Conservation (phyloP, 2,888 invertebrate genomes). For the Matsumyia berberina region DNA sequence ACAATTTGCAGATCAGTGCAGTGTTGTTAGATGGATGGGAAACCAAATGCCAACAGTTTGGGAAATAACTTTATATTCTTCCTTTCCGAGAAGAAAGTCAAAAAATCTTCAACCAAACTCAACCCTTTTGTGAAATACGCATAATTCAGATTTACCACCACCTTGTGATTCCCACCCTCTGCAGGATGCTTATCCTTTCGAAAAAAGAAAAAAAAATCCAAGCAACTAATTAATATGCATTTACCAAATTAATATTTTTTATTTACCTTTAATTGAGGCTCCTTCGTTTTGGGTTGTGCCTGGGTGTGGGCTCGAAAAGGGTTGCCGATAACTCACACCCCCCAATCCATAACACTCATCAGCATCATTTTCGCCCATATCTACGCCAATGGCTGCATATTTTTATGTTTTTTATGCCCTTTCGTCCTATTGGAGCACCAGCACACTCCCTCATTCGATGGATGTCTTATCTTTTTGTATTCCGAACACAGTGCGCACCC, state of each 20-base stretch:
- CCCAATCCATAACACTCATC: slow-evolving; percentile 20
- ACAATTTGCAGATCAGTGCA: too few relatives aligned
- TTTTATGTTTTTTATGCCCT: slow-evolving; percentile 43
- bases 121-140: too few relatives aligned
- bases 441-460: slow-evolving; percentile 63
- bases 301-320: slow-evolving; percentile 28
- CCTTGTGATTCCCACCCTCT: too few relatives aligned
- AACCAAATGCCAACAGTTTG: too few relatives aligned
- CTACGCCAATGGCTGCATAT: slow-evolving; percentile 55
- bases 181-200: too few relatives aligned
- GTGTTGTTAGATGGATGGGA: too few relatives aligned
- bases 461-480: slow-evolving; percentile 64
- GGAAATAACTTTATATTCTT: too few relatives aligned
- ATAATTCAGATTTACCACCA: too few relatives aligned
- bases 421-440: slow-evolving; percentile 46
- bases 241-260: slow-evolving; percentile 21
- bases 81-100: too few relatives aligned
- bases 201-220: too few relatives aligned
- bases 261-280: slow-evolving; percentile 17
- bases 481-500: slow-evolving; percentile 56
- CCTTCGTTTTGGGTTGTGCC: not conserved
- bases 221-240: not conserved
- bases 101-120: too few relatives aligned
- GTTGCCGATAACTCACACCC: slow-evolving; percentile 14
- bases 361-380: slow-evolving; percentile 18